Evolutionary conservation across 2,888 invertebrate species (phyloP), one percentile per base, ranked within the genome.

Genomic region (Drosophila prolongata): DNA sequence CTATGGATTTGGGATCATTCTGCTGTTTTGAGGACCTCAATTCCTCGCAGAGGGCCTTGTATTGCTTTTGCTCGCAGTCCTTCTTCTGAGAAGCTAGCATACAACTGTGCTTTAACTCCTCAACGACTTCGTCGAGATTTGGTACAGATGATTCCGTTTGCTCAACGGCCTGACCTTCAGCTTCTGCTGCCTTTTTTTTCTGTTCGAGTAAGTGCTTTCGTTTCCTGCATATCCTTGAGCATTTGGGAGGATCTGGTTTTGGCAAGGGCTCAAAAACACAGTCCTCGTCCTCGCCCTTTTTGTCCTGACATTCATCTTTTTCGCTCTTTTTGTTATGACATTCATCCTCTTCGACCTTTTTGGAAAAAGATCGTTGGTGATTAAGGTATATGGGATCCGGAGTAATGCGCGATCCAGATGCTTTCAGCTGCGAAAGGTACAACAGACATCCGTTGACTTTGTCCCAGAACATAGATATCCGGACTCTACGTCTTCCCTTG

Each of bases 181-280:
- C 30, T 8, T 56, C n/a, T 0, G 11, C 30, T 1, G 42, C 46
- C 35, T 42, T 68, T 4, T 58, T 37, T 24, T 9, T 11, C n/a
- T 13, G 35, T 2, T 13, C 44, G 3, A 8, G 11, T 0, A 37
- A 11, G 9, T 40, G 35, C 3, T n/a, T 30, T 2, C 68, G 58
- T 40, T 37, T 66, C 6, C 67, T 66, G n/a, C 14, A 16, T 3
- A 67, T 24, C 34, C 67, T 38, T 5, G 30, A 8, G 8, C 11
- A 56, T n/a, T 11, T 30, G 8, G 35, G 24, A 13, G 49, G 30
- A 11, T 19, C 11, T 8, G 38, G 13, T 14, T 14, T 53, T 8
- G 37, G 24, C 11, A 27, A 4, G n/a, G 53, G 53, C 37, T 35
- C 8, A 2, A 49, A 19, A 16, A 11, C 14, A 11, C n/a, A 44